A percentile compares a stretch with the other conserved stretches of the same genome.
These are phyloP conservation scores for Leiothrix lutea DNA, from an alignment of 2,113 vertebrate genomes.

Conservation along the genomic window DNA sequence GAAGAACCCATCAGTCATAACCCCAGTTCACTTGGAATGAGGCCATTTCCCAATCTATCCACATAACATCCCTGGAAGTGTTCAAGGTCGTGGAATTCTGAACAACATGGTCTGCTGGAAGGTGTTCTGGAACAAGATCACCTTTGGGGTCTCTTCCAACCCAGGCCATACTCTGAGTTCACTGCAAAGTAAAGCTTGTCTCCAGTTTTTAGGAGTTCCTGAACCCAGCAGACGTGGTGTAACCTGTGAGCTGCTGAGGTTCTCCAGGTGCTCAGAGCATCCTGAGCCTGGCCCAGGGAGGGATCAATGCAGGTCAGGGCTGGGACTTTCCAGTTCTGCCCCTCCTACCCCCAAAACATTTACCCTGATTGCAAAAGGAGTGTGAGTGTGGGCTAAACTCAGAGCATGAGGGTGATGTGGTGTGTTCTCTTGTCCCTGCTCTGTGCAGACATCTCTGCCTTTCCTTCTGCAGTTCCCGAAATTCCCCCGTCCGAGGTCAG, in stretches of 20 bases:
- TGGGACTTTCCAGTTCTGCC: neutral
- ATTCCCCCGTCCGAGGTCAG: conserved; percentile 90
- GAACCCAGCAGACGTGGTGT: neutral
- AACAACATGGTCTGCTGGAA: neutral
- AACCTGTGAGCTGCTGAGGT: neutral
- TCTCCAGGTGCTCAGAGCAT: neutral
- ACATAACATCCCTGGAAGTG: neutral
- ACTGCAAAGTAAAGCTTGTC: neutral
- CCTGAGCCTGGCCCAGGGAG: too few species aligned
- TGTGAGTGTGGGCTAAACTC: neutral
- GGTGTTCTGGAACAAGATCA: neutral
- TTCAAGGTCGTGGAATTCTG: neutral
- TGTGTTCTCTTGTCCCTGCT: neutral
- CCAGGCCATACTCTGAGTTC: neutral
- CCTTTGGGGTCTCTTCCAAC: neutral
- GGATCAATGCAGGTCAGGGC: neutral
- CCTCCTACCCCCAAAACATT: neutral
- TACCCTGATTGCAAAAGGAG: neutral
- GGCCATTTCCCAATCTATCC: neutral
- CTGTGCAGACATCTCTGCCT: conserved; percentile 1
- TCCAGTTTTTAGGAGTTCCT: neutral
- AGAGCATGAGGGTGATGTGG: neutral
- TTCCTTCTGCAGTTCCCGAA: conserved; percentile 84
- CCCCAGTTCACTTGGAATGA: neutral
- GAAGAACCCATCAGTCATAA: neutral